These are phyloP conservation scores for Hypomesus transpacificus DNA, from an alignment of 2,113 vertebrate species.

Conservation along the genomic window DNA sequence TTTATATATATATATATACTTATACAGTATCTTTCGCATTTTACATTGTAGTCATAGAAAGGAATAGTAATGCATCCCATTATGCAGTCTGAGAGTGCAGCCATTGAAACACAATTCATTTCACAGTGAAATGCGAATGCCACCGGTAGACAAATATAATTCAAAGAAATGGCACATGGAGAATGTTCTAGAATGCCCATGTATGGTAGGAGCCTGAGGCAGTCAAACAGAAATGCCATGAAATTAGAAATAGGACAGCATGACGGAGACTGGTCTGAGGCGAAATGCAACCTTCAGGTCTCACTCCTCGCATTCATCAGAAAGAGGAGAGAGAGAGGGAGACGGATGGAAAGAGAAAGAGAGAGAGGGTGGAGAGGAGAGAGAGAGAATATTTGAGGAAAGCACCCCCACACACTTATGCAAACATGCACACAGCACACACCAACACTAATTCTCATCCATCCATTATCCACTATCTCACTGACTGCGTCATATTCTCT, in stretches of 20 bases:
- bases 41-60: conserved; percentile 53
- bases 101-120: conserved; percentile 73
- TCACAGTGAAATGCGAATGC: conserved; percentile 72
- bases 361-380: no score
- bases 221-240: conserved; percentile 69
- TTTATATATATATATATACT: no score
- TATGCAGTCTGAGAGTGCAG: conserved; percentile 66
- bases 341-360: no score
- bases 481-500: no score
- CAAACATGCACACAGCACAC: no score
- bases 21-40: conserved; percentile 1
- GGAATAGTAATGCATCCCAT: conserved; percentile 68
- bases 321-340: neutral
- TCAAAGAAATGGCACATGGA: conserved; percentile 67
- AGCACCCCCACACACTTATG: no score
- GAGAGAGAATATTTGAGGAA: no score
- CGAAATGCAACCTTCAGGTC: conserved; percentile 66
- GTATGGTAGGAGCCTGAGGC: conserved; percentile 62
- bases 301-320: conserved; percentile 57
- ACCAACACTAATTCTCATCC: no score
- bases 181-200: conserved; percentile 67
- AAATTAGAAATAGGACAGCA: conserved; percentile 77
- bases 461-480: no score
- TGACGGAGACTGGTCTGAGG: conserved; percentile 66
- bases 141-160: conserved; percentile 71